Evolutionary conservation across 2,797 vertebrate genomes (phyloP).

Genomic region (Cossypha heuglini): DNA sequence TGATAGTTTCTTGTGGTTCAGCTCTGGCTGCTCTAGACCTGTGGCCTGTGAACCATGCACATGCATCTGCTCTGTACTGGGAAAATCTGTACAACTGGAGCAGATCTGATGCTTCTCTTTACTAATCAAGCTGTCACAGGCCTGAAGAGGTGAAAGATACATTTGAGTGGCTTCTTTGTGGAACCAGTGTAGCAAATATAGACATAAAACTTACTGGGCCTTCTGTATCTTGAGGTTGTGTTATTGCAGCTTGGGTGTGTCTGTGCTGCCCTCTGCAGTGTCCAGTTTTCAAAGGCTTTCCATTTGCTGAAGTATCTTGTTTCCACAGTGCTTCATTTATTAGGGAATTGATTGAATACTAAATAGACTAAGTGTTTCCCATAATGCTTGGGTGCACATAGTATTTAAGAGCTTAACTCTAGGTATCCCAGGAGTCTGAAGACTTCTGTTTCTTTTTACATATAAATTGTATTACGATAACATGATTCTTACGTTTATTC

Average conservation of each 20-base stretch:
- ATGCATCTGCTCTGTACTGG: neutral
- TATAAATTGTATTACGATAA: neutral
- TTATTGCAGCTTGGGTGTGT: neutral
- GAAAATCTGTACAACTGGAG: neutral
- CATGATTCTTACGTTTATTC: neutral
- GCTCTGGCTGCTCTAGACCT: neutral
- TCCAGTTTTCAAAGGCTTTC: neutral
- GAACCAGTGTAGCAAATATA: neutral
- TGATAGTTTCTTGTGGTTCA: neutral
- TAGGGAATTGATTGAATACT: neutral
- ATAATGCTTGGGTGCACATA: neutral
- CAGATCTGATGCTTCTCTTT: neutral
- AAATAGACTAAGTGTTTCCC: neutral
- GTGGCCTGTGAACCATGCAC: neutral
- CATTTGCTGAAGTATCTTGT: neutral
- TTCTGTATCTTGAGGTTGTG: neutral
- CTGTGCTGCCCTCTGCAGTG: neutral
- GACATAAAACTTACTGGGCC: neutral
- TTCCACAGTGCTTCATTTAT: neutral
- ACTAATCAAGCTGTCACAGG: neutral
- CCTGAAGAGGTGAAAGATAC: neutral
- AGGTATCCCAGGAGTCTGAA: neutral
- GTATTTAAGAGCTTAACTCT: neutral
- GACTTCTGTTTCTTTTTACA: neutral
- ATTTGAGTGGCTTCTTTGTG: neutral